Evolutionary conservation across 2,888 invertebrate species (phyloP).

Genomic region (Pyrrhia umbra): DNA sequence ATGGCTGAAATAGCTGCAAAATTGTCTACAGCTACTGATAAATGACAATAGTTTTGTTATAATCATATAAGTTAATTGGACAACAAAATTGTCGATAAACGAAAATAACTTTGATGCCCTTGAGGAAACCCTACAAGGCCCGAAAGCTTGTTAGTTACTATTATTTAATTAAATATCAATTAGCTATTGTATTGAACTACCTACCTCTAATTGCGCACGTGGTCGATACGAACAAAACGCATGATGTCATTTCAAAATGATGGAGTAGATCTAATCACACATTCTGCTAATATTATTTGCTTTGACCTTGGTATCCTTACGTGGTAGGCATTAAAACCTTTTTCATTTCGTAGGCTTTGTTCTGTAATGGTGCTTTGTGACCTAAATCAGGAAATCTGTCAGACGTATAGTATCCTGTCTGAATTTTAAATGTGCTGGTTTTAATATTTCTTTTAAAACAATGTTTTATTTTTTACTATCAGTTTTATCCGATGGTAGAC

Average conservation of each 20-base stretch:
- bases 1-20: not conserved
- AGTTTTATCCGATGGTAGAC: not conserved
- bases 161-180: constrained; percentile 28
- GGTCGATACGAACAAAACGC: constrained; percentile 34
- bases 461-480: not conserved
- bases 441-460: not conserved
- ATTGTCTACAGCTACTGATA: not conserved
- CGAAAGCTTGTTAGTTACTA: constrained; percentile 13
- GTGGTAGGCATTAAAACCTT: constrained; percentile 50
- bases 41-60: not conserved
- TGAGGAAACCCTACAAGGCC: constrained; percentile 4
- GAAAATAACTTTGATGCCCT: not conserved
- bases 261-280: constrained; percentile 33
- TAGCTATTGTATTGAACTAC: constrained; percentile 29
- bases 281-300: constrained; percentile 25
- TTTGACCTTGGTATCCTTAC: constrained; percentile 45
- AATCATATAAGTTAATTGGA: not conserved
- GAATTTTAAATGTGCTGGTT: constrained; percentile 6
- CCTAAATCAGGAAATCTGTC: constrained; percentile 35
- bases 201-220: constrained; percentile 42
- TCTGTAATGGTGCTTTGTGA: constrained; percentile 52
- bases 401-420: constrained; percentile 26
- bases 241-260: constrained; percentile 46
- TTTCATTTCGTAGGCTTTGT: constrained; percentile 39
- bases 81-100: not conserved